Percentiles rank a stretch among this genome's conserved stretches.
phyloP scores from a whole-genome alignment of 2,888 invertebrate genomes.

The Coleophora deauratella region DNA sequence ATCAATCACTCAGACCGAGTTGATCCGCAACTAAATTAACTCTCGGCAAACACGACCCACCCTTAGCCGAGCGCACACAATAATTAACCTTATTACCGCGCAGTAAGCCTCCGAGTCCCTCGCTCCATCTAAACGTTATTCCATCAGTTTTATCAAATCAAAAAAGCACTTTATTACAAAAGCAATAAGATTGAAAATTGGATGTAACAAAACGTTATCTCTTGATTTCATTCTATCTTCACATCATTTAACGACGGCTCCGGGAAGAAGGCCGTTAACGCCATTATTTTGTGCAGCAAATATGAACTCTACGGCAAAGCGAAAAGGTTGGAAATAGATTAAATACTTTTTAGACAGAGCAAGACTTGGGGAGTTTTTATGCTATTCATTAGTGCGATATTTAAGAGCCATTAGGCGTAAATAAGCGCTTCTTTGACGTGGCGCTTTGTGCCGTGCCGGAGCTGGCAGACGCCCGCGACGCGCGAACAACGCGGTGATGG shows the following conservation, averaged over 20 bases:
- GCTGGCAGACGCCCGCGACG: background rate
- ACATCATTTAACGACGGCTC: conserved; percentile 40
- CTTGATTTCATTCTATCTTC: conserved; percentile 54
- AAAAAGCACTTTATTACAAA: conserved; percentile 22
- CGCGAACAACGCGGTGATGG: background rate
- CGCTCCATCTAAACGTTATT: conserved; percentile 9
- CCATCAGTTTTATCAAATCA: conserved; percentile 11
- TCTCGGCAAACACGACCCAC: conserved; percentile 46
- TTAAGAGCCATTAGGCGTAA: conserved; percentile 43
- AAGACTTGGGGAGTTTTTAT: conserved; percentile 29
- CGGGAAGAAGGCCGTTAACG: conserved; percentile 25
- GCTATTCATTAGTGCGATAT: conserved; percentile 45
- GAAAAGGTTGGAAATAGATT: conserved; percentile 19
- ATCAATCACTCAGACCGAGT: conserved; percentile 67
- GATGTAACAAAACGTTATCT: conserved; percentile 32
- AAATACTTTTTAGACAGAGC: conserved; percentile 13
- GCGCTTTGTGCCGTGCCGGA: too few relatives aligned
- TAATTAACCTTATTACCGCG: conserved; percentile 28
- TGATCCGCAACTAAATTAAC: conserved; percentile 71
- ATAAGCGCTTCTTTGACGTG: conserved; percentile 26
- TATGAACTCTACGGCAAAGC: conserved; percentile 15
- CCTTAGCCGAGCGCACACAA: conserved; percentile 33
- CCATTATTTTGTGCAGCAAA: conserved; percentile 8
- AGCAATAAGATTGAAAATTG: conserved; percentile 34
- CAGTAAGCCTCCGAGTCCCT: conserved; percentile 24